phyloP scores from a whole-genome alignment of 2,888 invertebrate genomes.

The Ornithoptera priamus region DNA sequence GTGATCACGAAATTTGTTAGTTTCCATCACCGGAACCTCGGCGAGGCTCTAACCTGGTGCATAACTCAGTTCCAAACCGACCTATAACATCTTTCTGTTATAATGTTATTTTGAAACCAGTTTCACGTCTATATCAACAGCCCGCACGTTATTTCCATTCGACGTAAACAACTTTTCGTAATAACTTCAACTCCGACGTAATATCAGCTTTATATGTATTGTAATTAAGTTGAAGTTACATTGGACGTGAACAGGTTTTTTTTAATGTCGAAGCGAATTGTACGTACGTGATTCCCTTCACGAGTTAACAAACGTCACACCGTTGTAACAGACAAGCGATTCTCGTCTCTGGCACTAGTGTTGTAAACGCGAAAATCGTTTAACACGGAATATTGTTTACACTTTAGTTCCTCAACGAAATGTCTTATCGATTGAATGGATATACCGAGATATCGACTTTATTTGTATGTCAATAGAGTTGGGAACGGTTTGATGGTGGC shows the following conservation, averaged over 20 bases:
- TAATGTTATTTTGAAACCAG: no score
- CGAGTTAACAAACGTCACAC: slow-evolving; percentile 32
- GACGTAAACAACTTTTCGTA: slow-evolving; percentile 10
- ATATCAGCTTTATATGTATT: background rate
- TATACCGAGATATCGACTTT: slow-evolving; percentile 16
- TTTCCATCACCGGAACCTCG: no score
- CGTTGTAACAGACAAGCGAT: slow-evolving; percentile 11
- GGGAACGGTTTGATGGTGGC: slow-evolving; percentile 10
- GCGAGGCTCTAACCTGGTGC: no score
- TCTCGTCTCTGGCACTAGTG: background rate
- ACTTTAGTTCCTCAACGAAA: slow-evolving; percentile 35
- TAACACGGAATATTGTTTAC: slow-evolving; percentile 33
- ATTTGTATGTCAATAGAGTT: fast-evolving
- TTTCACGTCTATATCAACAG: no score
- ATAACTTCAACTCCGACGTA: background rate
- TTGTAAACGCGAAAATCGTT: slow-evolving; percentile 7
- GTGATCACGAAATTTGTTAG: no score
- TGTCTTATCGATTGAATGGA: slow-evolving; percentile 22
- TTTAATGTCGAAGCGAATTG: background rate
- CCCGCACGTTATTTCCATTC: background rate
- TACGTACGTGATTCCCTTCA: slow-evolving; percentile 44
- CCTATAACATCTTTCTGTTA: no score
- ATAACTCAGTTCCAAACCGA: no score
- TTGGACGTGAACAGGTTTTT: background rate
- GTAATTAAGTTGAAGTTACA: background rate